Evolutionary conservation across 2,113 vertebrate species (phyloP).

Genomic region (Oreochromis niloticus): DNA sequence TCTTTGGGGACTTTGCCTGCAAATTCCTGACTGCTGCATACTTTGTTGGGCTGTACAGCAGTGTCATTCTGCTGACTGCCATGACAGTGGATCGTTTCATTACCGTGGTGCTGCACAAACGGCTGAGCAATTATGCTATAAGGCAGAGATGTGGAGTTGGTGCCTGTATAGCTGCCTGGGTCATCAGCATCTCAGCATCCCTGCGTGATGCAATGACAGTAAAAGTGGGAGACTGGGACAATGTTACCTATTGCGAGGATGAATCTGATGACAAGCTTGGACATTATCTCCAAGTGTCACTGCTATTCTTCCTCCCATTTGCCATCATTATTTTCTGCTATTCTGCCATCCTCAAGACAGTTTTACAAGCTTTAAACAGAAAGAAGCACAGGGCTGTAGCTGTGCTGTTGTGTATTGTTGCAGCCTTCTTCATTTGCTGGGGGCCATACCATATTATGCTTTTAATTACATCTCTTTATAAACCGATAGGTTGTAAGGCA

Average conservation of each 20-base stretch:
- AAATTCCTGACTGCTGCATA: constrained; percentile 61
- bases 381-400: rapidly evolving
- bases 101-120: constrained; percentile 62
- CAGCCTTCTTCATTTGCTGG: constrained; percentile 75
- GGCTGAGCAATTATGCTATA: constrained; percentile 3
- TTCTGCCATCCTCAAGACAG: constrained; percentile 63
- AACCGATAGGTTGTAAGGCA: neutral
- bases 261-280: neutral
- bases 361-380: constrained; percentile 52
- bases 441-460: constrained; percentile 69
- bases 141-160: constrained; percentile 19
- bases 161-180: constrained; percentile 59
- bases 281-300: neutral
- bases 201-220: constrained; percentile 46
- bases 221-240: rapidly evolving
- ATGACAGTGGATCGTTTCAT: constrained; percentile 74
- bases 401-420: neutral
- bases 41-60: constrained; percentile 68
- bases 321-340: constrained; percentile 1
- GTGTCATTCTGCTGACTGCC: constrained; percentile 74
- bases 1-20: constrained; percentile 64
- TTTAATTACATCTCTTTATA: neutral
- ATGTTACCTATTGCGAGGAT: rapidly evolving
- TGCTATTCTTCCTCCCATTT: neutral
- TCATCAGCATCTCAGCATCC: constrained; percentile 68